Conservation (phyloP, 2,797 vertebrate genomes). For the Squalus acanthias region DNA sequence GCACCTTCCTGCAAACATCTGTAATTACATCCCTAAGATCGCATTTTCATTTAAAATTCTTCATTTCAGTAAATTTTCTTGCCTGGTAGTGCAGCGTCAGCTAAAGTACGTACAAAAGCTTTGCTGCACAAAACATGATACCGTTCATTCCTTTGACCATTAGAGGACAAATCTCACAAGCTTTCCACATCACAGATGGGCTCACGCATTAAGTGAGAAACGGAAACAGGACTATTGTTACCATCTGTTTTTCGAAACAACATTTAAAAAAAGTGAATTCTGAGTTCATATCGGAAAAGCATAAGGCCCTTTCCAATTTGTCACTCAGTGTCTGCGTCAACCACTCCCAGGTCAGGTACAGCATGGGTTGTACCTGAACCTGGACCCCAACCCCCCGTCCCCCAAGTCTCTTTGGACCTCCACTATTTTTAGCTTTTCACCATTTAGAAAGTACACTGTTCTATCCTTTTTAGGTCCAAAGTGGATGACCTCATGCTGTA, state of each 20-base stretch:
- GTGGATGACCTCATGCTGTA: no score
- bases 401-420: no score
- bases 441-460: no score
- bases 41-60: slow-evolving; percentile 28
- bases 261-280: background rate
- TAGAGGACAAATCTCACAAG: background rate
- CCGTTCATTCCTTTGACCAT: background rate
- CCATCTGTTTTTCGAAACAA: background rate
- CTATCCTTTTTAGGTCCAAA: no score
- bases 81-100: slow-evolving; percentile 21
- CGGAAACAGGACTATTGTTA: background rate
- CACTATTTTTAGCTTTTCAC: no score
- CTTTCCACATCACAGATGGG: background rate
- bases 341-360: background rate
- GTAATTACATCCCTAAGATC: slow-evolving; percentile 26
- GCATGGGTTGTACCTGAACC: background rate
- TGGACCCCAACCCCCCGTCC: no score
- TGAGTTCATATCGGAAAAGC: background rate
- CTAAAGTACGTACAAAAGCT: slow-evolving; percentile 19
- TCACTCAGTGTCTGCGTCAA: background rate
- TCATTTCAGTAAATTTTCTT: slow-evolving; percentile 30
- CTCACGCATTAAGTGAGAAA: background rate
- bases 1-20: background rate
- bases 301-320: background rate
- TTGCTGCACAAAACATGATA: slow-evolving; percentile 25